These are phyloP conservation scores for Poecile atricapillus DNA, from an alignment of 2,113 vertebrate genomes.

Conservation along the genomic window DNA sequence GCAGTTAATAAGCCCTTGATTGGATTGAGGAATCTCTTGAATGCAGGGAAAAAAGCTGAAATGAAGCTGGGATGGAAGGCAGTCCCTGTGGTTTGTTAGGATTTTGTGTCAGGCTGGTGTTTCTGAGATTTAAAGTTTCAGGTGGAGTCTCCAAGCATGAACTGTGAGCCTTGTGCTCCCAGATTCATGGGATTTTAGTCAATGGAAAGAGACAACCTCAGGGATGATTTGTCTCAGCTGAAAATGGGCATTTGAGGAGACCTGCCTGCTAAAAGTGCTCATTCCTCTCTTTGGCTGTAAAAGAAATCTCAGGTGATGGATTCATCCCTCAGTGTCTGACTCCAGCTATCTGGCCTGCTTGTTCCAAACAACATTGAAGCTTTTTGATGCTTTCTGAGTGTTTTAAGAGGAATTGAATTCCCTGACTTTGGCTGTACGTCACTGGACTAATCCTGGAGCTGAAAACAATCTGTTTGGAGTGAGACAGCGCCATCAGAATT, in stretches of 20 bases:
- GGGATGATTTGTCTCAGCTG: not conserved
- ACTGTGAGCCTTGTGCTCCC: not conserved
- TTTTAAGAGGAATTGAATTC: conserved; percentile 20
- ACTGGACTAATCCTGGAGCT: not conserved
- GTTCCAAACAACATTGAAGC: not conserved
- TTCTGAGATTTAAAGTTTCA: not conserved
- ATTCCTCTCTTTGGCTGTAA: not conserved
- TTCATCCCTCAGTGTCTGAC: conserved; percentile 5
- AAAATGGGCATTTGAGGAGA: not conserved
- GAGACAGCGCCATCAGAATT: not conserved
- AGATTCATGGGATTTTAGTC: not conserved
- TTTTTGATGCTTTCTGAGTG: not conserved
- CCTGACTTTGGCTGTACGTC: not conserved
- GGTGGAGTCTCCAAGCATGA: not conserved
- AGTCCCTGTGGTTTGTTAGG: not conserved
- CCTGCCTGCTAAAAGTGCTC: not conserved
- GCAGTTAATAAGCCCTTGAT: not conserved
- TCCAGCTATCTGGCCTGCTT: not conserved
- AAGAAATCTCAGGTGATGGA: conserved; percentile 9
- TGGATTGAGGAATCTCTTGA: not conserved
- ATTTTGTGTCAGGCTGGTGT: not conserved
- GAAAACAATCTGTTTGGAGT: not conserved
- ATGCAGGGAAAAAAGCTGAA: not conserved
- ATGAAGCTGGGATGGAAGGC: not conserved
- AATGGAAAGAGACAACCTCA: not conserved